Base-by-base conservation (phyloP, 2,797 vertebrate species). In the Oryzias dopingdopingensis region DNA sequence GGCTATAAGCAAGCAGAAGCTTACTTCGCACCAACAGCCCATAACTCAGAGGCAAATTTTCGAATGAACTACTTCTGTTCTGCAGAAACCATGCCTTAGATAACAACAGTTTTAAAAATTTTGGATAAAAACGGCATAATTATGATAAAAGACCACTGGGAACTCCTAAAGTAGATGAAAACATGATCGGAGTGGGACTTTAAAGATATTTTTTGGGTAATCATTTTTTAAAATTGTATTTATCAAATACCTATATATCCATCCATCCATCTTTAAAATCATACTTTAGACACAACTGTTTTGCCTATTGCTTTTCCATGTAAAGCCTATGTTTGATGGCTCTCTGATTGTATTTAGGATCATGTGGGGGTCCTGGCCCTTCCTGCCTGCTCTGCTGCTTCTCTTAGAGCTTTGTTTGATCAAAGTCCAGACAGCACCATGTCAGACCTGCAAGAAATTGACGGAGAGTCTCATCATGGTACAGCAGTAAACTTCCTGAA, bases 391-490 rank as follows among this genome's bases (percentile, higher is more conserved):
- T 54, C 70, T 90, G 78, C 64, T 89, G 51, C 85, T 93, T 44
- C 84, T 90, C 59, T 87, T 85, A 4, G 85, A 89, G 72, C 84
- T 92, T 45, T 87, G 79, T 23, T 80, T 89, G 61, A 83, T 79
- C 52, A 83, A 64, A 24, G 90, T 91, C 52, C 89, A 91, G 85
- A 88, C 86, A 0, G 92, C 93, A 13, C 93, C 95, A 0, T 98
- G 96, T 71, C 93, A 94, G 67, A 95, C 93, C 22, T 98, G 96
- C 78, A 90, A 84, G 50, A 93, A 91, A 75, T 92, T 98, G 63
- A 87, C 93, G 0, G 90, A 93, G 69, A 95, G 91, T 85, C 96
- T 98, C 76, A 86, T 93, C 42, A 92, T 92, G 95, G 96, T 98
- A 83, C 44, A 18, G 41, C 4, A 3, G 4, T 42, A n/a, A 23